phyloP scores from a whole-genome alignment of 2,113 vertebrate genomes.

The Ailurus styani region DNA sequence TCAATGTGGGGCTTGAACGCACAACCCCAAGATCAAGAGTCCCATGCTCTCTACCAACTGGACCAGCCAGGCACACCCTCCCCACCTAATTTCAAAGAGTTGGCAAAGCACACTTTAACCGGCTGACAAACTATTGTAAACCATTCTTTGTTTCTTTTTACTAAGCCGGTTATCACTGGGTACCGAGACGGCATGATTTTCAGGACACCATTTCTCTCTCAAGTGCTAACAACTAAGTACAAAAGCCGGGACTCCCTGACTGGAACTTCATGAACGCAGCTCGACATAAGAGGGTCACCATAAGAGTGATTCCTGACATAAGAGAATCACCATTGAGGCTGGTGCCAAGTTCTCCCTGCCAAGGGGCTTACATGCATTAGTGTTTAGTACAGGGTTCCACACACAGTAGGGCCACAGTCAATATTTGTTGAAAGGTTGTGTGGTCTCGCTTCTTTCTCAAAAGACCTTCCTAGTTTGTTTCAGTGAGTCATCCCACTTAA shows the following conservation, averaged over 20 bases:
- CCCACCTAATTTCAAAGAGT: not conserved
- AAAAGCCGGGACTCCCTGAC: not conserved
- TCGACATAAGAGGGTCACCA: rapidly evolving
- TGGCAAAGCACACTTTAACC: not conserved
- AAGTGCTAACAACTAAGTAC: not conserved
- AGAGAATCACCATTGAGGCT: not conserved
- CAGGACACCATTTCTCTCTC: not conserved
- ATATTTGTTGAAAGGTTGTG: not conserved
- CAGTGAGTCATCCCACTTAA: not conserved
- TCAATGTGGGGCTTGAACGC: not conserved
- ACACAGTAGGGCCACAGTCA: too few relatives aligned
- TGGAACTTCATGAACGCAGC: not conserved
- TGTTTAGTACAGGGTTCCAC: rapidly evolving
- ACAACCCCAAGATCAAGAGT: not conserved
- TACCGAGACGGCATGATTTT: not conserved
- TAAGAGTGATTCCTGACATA: too few relatives aligned
- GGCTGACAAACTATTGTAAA: not conserved
- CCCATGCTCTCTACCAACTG: not conserved
- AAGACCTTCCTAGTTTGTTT: not conserved
- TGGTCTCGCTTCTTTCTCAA: not conserved
- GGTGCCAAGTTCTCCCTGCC: not conserved
- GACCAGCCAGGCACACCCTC: not conserved
- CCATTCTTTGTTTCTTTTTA: not conserved
- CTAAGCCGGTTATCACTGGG: not conserved
- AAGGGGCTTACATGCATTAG: rapidly evolving